phyloP scores from a whole-genome alignment of 1,140 invertebrate species.

The Orchesella cincta region DNA sequence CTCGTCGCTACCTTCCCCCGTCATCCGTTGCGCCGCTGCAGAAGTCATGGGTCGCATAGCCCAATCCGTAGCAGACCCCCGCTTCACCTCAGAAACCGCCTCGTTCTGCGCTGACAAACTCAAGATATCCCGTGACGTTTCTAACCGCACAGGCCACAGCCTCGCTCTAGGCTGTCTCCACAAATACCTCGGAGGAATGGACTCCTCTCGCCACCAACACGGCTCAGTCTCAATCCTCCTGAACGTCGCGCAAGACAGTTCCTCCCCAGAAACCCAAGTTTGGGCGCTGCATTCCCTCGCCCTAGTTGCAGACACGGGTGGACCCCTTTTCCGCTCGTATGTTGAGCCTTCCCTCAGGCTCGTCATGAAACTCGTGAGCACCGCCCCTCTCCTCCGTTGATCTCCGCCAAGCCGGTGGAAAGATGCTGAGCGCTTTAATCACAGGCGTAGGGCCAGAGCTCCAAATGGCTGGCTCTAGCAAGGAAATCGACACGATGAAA shows the following conservation, averaged over 20 bases:
- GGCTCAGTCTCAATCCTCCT: slow-evolving; percentile 91
- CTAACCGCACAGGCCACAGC: slow-evolving; percentile 86
- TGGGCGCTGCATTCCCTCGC: slow-evolving; percentile 95
- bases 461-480: slow-evolving; percentile 62
- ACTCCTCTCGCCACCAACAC: slow-evolving; percentile 86
- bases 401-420: slow-evolving; percentile 91
- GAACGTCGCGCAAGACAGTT: slow-evolving; percentile 89
- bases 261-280: slow-evolving; percentile 86
- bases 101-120: slow-evolving; percentile 88
- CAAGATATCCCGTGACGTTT: slow-evolving; percentile 83
- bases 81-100: slow-evolving; percentile 86
- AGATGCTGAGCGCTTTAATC: slow-evolving; percentile 88
- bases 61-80: slow-evolving; percentile 79
- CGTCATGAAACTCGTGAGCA: slow-evolving; percentile 83
- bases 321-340: slow-evolving; percentile 96
- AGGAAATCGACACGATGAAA: slow-evolving; percentile 44
- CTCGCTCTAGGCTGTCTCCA: slow-evolving; percentile 90
- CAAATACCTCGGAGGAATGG: slow-evolving; percentile 86
- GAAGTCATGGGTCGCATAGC: slow-evolving; percentile 86
- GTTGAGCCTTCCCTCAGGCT: slow-evolving; percentile 91
- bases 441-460: slow-evolving; percentile 98
- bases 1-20: slow-evolving; percentile 80
- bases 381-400: slow-evolving; percentile 87
- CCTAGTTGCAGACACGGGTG: slow-evolving; percentile 94
- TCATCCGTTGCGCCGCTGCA: slow-evolving; percentile 82